A percentile compares a stretch with the other conserved stretches of the same genome.
These are phyloP conservation scores for Tanypteryx hageni DNA, from an alignment of 2,888 invertebrate genomes.

Conservation along the genomic window DNA sequence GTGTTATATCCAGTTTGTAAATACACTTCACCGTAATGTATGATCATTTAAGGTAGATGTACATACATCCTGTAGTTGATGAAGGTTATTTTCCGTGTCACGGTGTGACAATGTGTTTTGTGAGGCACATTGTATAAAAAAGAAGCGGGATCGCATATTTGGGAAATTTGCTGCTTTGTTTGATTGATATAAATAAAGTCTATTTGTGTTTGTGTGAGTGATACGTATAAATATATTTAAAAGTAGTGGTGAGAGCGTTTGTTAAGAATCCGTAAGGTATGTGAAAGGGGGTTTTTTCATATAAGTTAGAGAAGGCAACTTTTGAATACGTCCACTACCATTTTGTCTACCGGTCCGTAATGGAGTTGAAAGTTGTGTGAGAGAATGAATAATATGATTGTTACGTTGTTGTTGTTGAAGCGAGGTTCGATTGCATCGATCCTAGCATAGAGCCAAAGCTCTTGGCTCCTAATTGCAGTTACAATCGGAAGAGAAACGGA, in stretches of 20 bases:
- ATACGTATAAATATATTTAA: slow-evolving; percentile 21
- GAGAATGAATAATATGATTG: slow-evolving; percentile 21
- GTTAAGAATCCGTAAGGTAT: not conserved
- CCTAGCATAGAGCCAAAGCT: slow-evolving; percentile 9
- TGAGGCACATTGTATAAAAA: not conserved
- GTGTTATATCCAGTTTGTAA: slow-evolving; percentile 41
- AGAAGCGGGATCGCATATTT: slow-evolving; percentile 30
- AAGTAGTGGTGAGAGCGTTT: slow-evolving; percentile 9
- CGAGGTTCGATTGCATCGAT: slow-evolving; percentile 33
- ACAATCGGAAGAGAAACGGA: not conserved
- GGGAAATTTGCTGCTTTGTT: slow-evolving; percentile 25
- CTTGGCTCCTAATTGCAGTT: slow-evolving; percentile 27
- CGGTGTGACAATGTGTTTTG: slow-evolving; percentile 26
- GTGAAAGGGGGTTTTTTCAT: slow-evolving; percentile 9
- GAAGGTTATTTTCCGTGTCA: slow-evolving; percentile 49
- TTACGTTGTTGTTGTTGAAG: slow-evolving; percentile 53
- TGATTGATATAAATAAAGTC: slow-evolving; percentile 39
- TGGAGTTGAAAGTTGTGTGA: slow-evolving; percentile 31
- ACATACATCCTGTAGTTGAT: slow-evolving; percentile 37
- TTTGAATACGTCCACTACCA: slow-evolving; percentile 42
- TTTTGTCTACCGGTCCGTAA: slow-evolving; percentile 48
- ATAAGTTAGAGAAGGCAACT: slow-evolving; percentile 29
- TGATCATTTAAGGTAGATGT: slow-evolving; percentile 41
- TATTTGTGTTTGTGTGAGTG: slow-evolving; percentile 48
- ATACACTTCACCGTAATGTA: slow-evolving; percentile 35